Conservation (phyloP, 2,113 vertebrate genomes). For the Rhynchopsitta pachyrhyncha region DNA sequence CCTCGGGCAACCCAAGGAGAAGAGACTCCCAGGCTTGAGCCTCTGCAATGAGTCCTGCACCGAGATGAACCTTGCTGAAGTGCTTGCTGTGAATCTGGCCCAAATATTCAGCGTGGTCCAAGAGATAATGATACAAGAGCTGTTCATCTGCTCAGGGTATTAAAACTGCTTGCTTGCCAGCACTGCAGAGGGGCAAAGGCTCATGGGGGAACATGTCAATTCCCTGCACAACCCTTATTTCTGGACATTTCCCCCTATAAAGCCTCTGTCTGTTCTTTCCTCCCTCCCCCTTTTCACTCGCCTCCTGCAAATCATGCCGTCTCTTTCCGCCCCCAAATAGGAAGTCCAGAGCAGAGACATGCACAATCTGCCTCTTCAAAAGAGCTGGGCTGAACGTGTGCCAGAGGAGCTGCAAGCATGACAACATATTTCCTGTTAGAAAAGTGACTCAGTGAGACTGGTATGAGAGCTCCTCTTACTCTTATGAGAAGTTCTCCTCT, state of each 20-base stretch:
- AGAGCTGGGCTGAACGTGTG: constrained; percentile 62
- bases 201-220: background rate
- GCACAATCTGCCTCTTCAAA: constrained; percentile 79
- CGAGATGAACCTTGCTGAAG: background rate
- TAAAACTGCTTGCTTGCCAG: background rate
- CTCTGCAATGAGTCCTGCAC: background rate
- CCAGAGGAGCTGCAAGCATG: constrained; percentile 69
- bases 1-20: background rate
- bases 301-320: constrained; percentile 33
- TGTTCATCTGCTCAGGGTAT: background rate
- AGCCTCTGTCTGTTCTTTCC: background rate
- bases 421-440: constrained; percentile 77
- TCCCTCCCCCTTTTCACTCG: background rate
- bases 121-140: background rate
- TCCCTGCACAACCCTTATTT: background rate
- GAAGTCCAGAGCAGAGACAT: constrained; percentile 62
- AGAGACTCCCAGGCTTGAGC: background rate
- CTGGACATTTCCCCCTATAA: background rate
- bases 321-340: constrained; percentile 61
- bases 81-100: background rate
- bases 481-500: constrained; percentile 48
- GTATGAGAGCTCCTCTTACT: constrained; percentile 71
- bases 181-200: background rate
- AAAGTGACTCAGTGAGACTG: constrained; percentile 67
- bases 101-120: background rate